phyloP scores from a whole-genome alignment of 2,888 invertebrate species.

The Dryococelus australis region DNA sequence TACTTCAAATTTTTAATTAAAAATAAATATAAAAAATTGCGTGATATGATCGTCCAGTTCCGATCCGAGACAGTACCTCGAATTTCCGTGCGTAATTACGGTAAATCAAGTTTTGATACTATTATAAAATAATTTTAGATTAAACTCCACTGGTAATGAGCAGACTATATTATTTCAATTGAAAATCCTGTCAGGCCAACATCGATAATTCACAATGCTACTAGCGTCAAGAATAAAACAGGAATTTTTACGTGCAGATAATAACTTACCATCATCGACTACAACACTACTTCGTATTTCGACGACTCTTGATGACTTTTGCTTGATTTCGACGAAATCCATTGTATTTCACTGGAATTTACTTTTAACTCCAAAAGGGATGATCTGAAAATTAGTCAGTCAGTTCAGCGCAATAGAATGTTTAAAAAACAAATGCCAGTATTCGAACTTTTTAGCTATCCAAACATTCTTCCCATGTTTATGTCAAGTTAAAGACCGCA shows the following conservation, averaged over 20 bases:
- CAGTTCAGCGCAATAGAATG: neutral
- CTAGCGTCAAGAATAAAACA: too few relatives aligned
- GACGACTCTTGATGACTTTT: neutral
- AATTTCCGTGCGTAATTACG: neutral
- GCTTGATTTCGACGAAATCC: neutral
- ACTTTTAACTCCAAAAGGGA: neutral
- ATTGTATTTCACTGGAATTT: too few relatives aligned
- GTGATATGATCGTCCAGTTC: too few relatives aligned
- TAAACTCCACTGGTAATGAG: too few relatives aligned
- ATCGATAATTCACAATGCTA: too few relatives aligned
- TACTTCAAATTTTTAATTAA: too few relatives aligned
- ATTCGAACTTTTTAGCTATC: neutral
- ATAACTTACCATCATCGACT: neutral
- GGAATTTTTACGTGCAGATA: neutral
- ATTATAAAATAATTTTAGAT: too few relatives aligned
- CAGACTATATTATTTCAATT: too few relatives aligned
- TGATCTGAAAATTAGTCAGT: neutral
- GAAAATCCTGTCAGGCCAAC: too few relatives aligned
- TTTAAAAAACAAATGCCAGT: neutral
- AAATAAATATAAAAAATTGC: too few relatives aligned
- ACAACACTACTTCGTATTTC: neutral
- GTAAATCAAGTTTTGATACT: too few relatives aligned
- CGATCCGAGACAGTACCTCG: neutral
- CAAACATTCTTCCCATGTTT: neutral
- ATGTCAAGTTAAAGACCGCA: too few relatives aligned